Conservation (phyloP, 2,797 vertebrate species). For the Balearica regulorum region DNA sequence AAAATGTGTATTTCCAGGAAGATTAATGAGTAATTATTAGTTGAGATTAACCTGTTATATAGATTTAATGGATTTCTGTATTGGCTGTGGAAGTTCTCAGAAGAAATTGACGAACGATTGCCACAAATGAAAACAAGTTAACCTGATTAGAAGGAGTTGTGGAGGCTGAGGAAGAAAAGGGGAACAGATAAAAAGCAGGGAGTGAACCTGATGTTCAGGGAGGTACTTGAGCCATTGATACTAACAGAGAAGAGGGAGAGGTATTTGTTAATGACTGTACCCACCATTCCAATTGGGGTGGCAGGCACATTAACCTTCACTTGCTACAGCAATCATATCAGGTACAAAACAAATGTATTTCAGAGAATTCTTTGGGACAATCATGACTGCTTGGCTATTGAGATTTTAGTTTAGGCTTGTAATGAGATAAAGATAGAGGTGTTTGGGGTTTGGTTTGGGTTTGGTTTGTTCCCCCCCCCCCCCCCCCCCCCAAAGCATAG, state of each 20-base stretch:
- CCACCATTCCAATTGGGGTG: not conserved
- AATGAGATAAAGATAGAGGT: not conserved
- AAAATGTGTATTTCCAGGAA: slow-evolving; percentile 28
- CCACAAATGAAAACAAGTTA: not conserved
- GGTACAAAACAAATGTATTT: not conserved
- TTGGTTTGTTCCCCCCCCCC: not conserved
- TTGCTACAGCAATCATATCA: not conserved
- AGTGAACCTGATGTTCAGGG: not conserved
- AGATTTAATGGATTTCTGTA: slow-evolving; percentile 25
- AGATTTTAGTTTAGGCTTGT: not conserved
- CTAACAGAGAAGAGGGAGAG: not conserved
- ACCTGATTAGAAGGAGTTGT: not conserved
- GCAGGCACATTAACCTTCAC: not conserved
- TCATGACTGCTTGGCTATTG: not conserved
- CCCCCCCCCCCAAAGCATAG: not conserved
- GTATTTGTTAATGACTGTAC: not conserved
- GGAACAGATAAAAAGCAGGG: not conserved
- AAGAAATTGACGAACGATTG: not conserved
- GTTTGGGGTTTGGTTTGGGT: not conserved
- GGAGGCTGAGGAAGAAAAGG: not conserved
- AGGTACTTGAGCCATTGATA: not conserved
- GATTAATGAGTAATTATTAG: slow-evolving; percentile 30
- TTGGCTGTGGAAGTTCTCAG: not conserved
- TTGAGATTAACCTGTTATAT: slow-evolving; percentile 21
- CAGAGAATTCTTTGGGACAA: not conserved